phyloP scores from a whole-genome alignment of 2,797 vertebrate genomes.

The Diglossa cyanea region DNA sequence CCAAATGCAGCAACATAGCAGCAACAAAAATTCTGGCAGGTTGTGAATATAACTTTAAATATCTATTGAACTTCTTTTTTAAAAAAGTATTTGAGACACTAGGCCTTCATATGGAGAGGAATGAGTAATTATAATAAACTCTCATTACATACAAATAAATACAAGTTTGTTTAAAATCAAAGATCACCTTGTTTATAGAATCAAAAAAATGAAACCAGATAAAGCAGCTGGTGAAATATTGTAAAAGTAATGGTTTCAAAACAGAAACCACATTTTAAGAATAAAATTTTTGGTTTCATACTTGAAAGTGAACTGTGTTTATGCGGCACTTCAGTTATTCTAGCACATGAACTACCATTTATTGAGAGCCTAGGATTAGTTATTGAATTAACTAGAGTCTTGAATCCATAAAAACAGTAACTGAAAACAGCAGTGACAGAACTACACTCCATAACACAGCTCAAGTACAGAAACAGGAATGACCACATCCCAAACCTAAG shows the following conservation, averaged over 20 bases:
- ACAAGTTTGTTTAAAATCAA: not conserved
- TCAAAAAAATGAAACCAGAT: not conserved
- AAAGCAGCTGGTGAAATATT: not conserved
- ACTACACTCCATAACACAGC: not conserved
- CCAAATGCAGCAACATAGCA: not conserved
- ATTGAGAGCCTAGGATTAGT: not conserved
- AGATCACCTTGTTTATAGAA: not conserved
- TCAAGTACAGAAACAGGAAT: not conserved
- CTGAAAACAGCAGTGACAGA: not conserved
- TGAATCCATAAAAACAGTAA: not conserved
- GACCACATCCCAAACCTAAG: not conserved
- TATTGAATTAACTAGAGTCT: not conserved
- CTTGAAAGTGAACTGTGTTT: not conserved
- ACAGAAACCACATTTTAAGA: not conserved
- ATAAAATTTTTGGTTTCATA: not conserved
- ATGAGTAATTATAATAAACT: not conserved
- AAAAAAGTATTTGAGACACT: not conserved
- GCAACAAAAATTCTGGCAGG: not conserved
- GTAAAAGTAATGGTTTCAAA: not conserved
- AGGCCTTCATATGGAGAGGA: not conserved
- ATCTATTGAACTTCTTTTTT: not conserved
- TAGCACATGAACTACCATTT: not conserved
- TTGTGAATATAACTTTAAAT: not conserved
- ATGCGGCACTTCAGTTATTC: not conserved
- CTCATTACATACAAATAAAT: not conserved